Conservation (phyloP, 2,888 invertebrate genomes). For the Oligia fasciuncula region DNA sequence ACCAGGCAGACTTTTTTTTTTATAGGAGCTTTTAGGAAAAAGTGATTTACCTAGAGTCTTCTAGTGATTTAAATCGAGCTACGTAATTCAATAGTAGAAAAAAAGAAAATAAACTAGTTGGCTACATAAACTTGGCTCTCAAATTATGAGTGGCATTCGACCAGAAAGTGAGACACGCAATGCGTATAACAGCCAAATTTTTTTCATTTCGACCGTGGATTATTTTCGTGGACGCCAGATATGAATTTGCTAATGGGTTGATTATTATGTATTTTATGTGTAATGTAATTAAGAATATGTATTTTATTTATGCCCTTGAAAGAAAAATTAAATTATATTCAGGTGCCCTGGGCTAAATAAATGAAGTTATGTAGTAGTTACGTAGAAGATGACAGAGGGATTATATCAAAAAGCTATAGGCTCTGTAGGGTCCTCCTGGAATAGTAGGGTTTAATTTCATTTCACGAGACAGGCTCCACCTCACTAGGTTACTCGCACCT, state of each 20-base stretch:
- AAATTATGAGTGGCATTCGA: slow-evolving; percentile 17
- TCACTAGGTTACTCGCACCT: too few species aligned
- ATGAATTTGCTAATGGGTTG: slow-evolving; percentile 45
- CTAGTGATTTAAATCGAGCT: background rate
- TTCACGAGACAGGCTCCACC: too few species aligned
- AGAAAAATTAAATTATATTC: background rate
- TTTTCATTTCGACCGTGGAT: slow-evolving; percentile 34
- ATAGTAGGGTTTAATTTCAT: background rate
- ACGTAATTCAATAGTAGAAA: background rate
- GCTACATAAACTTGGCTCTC: background rate
- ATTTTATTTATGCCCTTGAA: slow-evolving; percentile 17
- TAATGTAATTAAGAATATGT: slow-evolving; percentile 20
- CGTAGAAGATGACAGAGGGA: background rate
- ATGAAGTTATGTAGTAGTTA: too few species aligned
- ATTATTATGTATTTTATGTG: slow-evolving; percentile 29
- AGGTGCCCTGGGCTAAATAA: too few species aligned
- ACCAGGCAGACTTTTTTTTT: too few species aligned
- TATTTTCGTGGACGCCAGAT: slow-evolving; percentile 37
- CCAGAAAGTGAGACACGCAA: slow-evolving; percentile 22
- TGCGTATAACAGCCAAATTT: slow-evolving; percentile 1
- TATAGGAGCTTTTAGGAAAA: background rate
- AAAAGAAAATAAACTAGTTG: background rate
- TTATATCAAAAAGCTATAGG: background rate
- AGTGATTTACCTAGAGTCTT: background rate
- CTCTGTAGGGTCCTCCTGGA: background rate